phyloP scores from a whole-genome alignment of 2,888 invertebrate species.

The Amphipoea oculea region DNA sequence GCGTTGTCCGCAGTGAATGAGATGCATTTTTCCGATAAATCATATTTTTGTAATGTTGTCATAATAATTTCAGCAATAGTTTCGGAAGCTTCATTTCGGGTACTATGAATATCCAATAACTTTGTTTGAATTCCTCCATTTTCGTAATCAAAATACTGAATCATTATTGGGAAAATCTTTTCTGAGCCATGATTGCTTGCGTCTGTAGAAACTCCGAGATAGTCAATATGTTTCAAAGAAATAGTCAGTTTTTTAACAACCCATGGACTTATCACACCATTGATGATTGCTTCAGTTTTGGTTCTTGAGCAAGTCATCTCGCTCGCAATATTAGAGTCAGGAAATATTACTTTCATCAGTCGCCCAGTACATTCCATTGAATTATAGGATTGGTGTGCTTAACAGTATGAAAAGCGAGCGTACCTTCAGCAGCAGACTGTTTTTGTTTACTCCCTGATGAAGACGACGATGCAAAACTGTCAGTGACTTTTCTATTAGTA shows the following conservation, averaged over 20 bases:
- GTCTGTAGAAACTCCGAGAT: conserved; percentile 49
- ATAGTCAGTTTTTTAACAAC: too few relatives aligned
- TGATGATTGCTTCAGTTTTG: too few relatives aligned
- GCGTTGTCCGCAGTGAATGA: conserved; percentile 61
- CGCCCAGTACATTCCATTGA: too few relatives aligned
- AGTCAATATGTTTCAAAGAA: too few relatives aligned
- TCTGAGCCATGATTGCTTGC: conserved; percentile 52
- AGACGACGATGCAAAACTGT: conserved; percentile 34
- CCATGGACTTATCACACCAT: too few relatives aligned
- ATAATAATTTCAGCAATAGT: conserved; percentile 45
- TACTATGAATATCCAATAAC: conserved; percentile 45
- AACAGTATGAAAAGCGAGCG: conserved; percentile 40
- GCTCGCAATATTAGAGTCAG: too few relatives aligned
- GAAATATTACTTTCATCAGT: too few relatives aligned
- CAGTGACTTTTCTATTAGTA: conserved; percentile 24
- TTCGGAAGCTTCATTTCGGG: conserved; percentile 55
- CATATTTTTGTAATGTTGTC: conserved; percentile 46
- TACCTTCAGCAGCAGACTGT: conserved; percentile 40
- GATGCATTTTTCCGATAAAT: conserved; percentile 39
- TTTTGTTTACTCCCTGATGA: conserved; percentile 30
- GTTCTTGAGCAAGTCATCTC: too few relatives aligned
- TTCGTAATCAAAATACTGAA: conserved; percentile 58
- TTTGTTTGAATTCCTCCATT: conserved; percentile 52
- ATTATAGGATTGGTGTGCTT: conserved; percentile 25
- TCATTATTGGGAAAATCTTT: conserved; percentile 60